Percentiles rank a stretch among this genome's conserved stretches.
These are phyloP conservation scores for Leucopsar rothschildi DNA, from an alignment of 2,113 vertebrate genomes.

Conservation along the genomic window DNA sequence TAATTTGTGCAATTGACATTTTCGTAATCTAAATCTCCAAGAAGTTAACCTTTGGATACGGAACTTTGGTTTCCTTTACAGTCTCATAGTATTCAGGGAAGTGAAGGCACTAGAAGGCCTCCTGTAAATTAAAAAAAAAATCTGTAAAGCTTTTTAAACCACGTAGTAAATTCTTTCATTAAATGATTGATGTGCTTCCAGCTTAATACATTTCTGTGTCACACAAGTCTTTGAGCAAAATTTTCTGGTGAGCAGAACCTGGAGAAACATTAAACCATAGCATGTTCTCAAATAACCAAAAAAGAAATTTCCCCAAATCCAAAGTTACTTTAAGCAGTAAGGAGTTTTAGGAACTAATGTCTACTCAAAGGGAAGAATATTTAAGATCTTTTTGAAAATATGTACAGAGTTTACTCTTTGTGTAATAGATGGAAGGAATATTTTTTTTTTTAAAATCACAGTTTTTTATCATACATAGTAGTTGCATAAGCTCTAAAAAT, in stretches of 20 bases:
- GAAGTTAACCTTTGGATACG: slow-evolving; percentile 73
- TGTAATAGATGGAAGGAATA: not conserved
- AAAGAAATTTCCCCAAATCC: not conserved
- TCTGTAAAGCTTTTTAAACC: slow-evolving; percentile 47
- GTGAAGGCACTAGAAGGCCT: slow-evolving; percentile 42
- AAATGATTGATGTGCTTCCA: slow-evolving; percentile 47
- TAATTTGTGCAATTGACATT: slow-evolving; percentile 72
- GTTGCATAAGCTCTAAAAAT: not conserved
- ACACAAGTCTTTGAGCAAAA: not conserved
- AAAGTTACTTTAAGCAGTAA: not conserved
- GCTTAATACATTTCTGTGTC: slow-evolving; percentile 34
- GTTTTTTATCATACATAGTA: not conserved
- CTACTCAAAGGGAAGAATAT: not conserved
- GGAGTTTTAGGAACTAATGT: not conserved
- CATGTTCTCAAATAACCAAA: not conserved
- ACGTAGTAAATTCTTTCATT: slow-evolving; percentile 59
- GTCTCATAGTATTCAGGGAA: slow-evolving; percentile 53
- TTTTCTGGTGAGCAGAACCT: not conserved
- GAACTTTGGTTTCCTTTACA: slow-evolving; percentile 67
- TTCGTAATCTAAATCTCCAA: slow-evolving; percentile 54
- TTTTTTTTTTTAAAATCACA: not conserved
- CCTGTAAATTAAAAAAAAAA: not conserved
- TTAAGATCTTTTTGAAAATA: not conserved
- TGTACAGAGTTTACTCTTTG: not conserved
- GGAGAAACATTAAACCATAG: not conserved